Percentiles rank a stretch among this genome's conserved stretches.
Evolutionary conservation across 2,888 invertebrate species (phyloP).

Genomic region (Xestia rhomboidea): DNA sequence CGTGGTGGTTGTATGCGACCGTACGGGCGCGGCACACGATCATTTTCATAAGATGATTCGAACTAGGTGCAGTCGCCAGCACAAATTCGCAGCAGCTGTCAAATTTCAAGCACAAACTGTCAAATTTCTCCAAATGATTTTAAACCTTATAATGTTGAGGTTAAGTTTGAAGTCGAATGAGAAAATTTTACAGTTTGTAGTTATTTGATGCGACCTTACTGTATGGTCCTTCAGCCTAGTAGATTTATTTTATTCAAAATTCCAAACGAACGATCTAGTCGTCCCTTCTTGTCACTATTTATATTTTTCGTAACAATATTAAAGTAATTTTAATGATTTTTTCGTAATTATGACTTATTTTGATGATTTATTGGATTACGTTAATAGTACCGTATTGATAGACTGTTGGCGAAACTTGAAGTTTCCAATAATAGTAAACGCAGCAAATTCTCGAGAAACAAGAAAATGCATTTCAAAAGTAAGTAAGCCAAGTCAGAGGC

Average conservation of each 20-base stretch:
- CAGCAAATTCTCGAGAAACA: constrained; percentile 77
- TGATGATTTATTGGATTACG: constrained; percentile 78
- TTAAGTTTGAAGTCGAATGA: too few species aligned
- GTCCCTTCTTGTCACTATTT: constrained; percentile 69
- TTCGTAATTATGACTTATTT: constrained; percentile 85
- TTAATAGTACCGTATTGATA: constrained; percentile 65
- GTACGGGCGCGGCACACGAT: not conserved
- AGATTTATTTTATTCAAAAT: constrained; percentile 79
- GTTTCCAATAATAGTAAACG: constrained; percentile 76
- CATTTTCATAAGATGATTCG: not conserved
- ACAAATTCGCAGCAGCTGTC: too few species aligned
- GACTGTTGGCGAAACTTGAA: constrained; percentile 67
- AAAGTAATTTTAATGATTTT: constrained; percentile 79
- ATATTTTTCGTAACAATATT: constrained; percentile 70
- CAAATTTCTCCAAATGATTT: too few species aligned
- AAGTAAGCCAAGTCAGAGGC: too few species aligned
- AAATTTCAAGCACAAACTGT: too few species aligned
- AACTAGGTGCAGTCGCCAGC: too few species aligned
- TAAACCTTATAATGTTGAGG: too few species aligned
- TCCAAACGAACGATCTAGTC: constrained; percentile 80
- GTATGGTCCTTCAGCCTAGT: constrained; percentile 68
- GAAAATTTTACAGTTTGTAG: too few species aligned
- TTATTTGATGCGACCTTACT: not conserved
- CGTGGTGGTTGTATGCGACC: not conserved
- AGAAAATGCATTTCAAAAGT: constrained; percentile 79